Base-by-base conservation (phyloP, 2,797 vertebrate species). In the Sebastes melanostomus region DNA sequence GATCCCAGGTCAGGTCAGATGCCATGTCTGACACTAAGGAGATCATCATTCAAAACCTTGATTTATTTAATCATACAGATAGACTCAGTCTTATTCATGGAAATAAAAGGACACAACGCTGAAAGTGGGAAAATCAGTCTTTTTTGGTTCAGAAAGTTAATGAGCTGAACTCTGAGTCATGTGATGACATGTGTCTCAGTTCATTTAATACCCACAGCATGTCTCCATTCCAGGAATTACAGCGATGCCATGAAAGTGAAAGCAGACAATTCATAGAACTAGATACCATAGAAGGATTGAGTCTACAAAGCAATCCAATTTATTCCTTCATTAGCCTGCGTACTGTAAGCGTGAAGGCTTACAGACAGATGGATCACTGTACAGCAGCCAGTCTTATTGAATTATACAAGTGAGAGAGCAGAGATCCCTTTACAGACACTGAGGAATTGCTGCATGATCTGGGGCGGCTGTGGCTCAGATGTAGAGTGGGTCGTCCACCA, bases 321-420 rank as follows among this genome's bases (percentile, higher is more conserved):
- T 75, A 67, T 22, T 54, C 78, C 60, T 62, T 80, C 63, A 84
- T 84, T 67, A 80, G 71, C 36, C 13, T 38, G 67, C 8, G 9
- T 60, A 77, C 72, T 72, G 80, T 86, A 80, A 83, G 80, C 50
- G 6, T 84, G 83, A 84, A 82, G 67, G 81, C 82, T 82, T 58
- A 54, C 62, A 81, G 75, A 80, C 80, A 66, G 59, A 67, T 50
- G 81, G 77, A 83, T 82, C 75, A 70, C 69, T 68, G 68, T 58
- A 46, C 71, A 80, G 75, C 75, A 80, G 78, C 55, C 77, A 42
- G 46, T 80, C 74, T 77, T 68, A 76, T 86, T 86, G 77, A 85
- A 87, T 90, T 82, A 89, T 83, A 42, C 80, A 86, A 73, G 71
- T 70, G 80, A 83, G 75, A 82, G 54, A 82, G 75, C 77, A 79